phyloP scores from a whole-genome alignment of 2,797 vertebrate species.

The Eulemur albifrons region DNA sequence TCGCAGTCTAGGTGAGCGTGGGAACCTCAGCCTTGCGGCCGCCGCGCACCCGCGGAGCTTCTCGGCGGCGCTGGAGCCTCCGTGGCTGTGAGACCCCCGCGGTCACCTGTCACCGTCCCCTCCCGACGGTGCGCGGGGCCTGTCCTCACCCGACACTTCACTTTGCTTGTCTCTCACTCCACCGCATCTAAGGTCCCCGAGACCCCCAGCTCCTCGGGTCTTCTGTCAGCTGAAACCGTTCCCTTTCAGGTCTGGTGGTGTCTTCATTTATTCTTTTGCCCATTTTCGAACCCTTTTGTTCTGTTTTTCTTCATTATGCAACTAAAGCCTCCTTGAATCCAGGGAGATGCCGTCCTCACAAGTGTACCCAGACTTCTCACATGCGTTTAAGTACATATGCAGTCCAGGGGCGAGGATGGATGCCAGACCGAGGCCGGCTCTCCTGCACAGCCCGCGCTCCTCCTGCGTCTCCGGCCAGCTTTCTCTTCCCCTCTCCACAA shows the following conservation, averaged over 20 bases:
- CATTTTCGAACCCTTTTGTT: neutral
- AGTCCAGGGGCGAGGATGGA: neutral
- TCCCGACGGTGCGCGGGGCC: too few species aligned
- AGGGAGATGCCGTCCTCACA: neutral
- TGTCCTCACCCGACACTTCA: fast-evolving
- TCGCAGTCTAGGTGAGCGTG: fast-evolving
- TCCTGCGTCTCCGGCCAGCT: neutral
- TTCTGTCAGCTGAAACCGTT: neutral
- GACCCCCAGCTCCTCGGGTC: neutral
- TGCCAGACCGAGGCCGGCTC: neutral
- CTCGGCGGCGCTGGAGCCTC: too few species aligned
- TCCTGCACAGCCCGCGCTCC: fast-evolving
- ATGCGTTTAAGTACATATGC: too few species aligned
- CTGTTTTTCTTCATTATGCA: neutral
- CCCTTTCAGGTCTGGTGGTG: neutral
- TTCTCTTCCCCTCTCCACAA: neutral
- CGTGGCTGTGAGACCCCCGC: fast-evolving
- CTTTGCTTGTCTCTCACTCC: too few species aligned
- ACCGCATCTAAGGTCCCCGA: neutral
- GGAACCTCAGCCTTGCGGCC: too few species aligned
- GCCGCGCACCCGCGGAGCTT: too few species aligned
- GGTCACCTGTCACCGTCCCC: fast-evolving
- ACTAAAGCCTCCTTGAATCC: neutral
- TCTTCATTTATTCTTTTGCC: neutral
- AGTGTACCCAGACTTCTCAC: neutral